Evolutionary conservation across 2,113 vertebrate genomes (phyloP).

Genomic region (Nothoprocta perdicaria): DNA sequence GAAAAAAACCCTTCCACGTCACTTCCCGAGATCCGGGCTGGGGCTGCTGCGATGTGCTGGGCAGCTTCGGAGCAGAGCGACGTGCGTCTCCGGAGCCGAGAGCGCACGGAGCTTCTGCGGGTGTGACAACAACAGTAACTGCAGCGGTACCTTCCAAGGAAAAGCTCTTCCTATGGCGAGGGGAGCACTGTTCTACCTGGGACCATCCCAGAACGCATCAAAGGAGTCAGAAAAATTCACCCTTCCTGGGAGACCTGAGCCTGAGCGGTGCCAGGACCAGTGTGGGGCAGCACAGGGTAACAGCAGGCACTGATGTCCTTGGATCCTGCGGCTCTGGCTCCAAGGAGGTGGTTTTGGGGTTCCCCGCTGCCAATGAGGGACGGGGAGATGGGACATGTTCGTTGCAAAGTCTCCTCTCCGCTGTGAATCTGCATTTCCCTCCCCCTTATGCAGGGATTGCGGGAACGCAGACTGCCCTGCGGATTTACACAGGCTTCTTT

Average conservation of each 20-base stretch:
- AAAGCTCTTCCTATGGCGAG: background rate
- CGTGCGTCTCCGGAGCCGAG: background rate
- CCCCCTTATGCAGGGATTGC: background rate
- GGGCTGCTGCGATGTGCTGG: background rate
- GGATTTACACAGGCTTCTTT: background rate
- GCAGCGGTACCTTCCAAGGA: background rate
- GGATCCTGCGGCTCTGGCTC: rapidly evolving
- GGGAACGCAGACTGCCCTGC: background rate
- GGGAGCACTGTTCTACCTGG: background rate
- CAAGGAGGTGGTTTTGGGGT: rapidly evolving
- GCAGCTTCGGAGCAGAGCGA: background rate
- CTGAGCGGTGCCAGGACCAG: rapidly evolving
- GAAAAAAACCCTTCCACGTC: background rate
- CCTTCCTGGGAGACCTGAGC: background rate
- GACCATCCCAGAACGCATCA: background rate
- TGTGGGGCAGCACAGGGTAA: background rate
- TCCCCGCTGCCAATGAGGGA: background rate
- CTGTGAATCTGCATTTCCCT: background rate
- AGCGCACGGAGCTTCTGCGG: background rate
- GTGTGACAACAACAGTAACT: background rate
- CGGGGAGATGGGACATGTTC: background rate
- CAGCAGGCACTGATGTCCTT: background rate
- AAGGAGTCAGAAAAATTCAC: background rate
- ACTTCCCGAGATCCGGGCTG: background rate
- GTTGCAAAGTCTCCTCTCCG: background rate